Evolutionary conservation across 2,113 vertebrate genomes (phyloP).

Genomic region (Athene noctua): DNA sequence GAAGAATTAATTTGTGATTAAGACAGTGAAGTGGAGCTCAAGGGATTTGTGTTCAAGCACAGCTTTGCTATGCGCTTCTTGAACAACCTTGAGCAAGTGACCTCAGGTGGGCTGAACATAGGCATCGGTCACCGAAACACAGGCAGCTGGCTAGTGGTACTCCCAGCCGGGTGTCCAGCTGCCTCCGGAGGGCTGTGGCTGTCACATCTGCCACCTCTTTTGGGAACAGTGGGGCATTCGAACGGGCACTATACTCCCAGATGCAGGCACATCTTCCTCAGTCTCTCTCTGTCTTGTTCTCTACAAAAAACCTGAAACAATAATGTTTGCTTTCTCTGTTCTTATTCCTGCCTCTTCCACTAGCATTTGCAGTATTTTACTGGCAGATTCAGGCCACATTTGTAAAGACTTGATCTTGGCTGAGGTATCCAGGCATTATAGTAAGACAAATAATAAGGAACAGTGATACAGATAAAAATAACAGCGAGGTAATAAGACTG

Average conservation of each 20-base stretch:
- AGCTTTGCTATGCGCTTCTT: not conserved
- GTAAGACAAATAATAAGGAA: constrained; percentile 13
- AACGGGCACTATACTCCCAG: not conserved
- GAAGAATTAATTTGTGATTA: constrained; percentile 16
- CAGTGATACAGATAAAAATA: not conserved
- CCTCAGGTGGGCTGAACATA: not conserved
- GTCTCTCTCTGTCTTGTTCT: not conserved
- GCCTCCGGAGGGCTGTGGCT: not conserved
- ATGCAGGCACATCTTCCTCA: not conserved
- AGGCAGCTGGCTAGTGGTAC: not conserved
- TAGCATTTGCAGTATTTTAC: not conserved
- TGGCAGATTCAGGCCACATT: constrained; percentile 24
- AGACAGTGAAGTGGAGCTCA: not conserved
- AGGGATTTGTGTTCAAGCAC: not conserved
- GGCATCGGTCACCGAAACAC: not conserved
- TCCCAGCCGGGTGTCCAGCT: not conserved
- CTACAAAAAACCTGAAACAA: not conserved
- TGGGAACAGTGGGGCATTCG: not conserved
- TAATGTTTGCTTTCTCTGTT: not conserved
- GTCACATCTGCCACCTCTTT: not conserved
- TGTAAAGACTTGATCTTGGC: constrained; percentile 3
- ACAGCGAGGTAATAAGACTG: not conserved
- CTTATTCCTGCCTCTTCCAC: not conserved
- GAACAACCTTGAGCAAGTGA: not conserved
- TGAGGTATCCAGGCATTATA: not conserved